Evolutionary conservation across 2,113 vertebrate species (phyloP).

Genomic region (Suricata suricatta): DNA sequence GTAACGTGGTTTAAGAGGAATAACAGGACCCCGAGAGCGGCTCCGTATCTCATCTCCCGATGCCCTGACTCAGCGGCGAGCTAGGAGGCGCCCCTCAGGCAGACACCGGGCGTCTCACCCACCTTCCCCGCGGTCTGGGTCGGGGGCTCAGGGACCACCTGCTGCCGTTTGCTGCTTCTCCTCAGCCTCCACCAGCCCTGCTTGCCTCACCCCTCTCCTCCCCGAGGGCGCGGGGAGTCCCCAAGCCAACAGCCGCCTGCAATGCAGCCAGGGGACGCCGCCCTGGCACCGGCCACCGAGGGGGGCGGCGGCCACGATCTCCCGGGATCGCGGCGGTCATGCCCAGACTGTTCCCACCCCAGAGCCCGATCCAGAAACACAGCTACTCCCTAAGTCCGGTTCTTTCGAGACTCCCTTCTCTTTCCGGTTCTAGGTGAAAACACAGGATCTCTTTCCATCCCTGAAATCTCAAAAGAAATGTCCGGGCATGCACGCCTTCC

Average conservation of each 20-base stretch:
- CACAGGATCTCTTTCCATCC: background rate
- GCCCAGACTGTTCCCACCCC: background rate
- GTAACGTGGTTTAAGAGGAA: background rate
- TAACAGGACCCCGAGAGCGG: no score
- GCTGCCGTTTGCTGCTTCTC: background rate
- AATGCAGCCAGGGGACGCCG: fast-evolving
- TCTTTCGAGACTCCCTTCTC: background rate
- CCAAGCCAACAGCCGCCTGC: background rate
- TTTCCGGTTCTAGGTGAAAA: background rate
- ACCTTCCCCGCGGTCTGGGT: fast-evolving
- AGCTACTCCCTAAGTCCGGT: background rate
- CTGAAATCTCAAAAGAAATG: background rate
- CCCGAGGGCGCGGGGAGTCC: no score
- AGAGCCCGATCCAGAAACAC: background rate
- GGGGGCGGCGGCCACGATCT: background rate
- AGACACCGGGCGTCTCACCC: fast-evolving
- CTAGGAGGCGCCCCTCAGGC: fast-evolving
- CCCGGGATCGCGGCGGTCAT: background rate
- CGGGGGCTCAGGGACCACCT: background rate
- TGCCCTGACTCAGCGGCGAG: background rate
- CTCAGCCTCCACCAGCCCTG: background rate
- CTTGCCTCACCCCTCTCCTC: background rate
- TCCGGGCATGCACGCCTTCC: background rate
- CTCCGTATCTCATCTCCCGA: background rate
- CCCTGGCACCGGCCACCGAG: background rate